Conservation (phyloP, 2,113 vertebrate species). For the Pampusana beccarii region DNA sequence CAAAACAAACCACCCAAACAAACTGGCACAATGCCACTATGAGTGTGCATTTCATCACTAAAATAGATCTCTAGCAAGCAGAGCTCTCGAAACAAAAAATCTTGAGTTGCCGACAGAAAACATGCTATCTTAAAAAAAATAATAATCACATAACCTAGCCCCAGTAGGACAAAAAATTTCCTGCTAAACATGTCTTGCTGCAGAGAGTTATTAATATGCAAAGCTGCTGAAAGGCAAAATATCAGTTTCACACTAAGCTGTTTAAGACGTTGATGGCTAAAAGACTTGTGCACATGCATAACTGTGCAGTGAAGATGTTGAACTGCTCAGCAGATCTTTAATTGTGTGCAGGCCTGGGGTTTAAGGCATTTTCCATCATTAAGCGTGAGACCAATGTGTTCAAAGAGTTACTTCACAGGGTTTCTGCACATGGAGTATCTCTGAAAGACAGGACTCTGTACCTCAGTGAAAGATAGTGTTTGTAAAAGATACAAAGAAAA, state of each 20-base stretch:
- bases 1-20: conserved; percentile 51
- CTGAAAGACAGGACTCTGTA: not conserved
- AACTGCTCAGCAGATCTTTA: not conserved
- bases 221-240: not conserved
- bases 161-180: not conserved
- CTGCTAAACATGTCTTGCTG: not conserved
- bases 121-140: not conserved
- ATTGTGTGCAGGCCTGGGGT: not conserved
- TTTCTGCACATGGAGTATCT: not conserved
- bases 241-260: not conserved
- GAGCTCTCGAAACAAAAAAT: not conserved
- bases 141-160: not conserved
- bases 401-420: not conserved
- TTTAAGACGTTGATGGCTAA: not conserved
- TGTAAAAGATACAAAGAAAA: not conserved
- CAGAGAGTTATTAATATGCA: not conserved
- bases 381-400: not conserved
- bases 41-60: not conserved
- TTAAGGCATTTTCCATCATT: not conserved
- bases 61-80: not conserved
- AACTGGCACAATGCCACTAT: not conserved
- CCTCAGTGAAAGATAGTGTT: conserved; percentile 19
- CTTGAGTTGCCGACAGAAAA: not conserved
- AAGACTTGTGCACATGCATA: not conserved
- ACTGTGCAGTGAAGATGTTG: not conserved